Evolutionary conservation across 35 echinoderm and acorn worm genomes (phyloP).

Genomic region (Lytechinus pictus): DNA sequence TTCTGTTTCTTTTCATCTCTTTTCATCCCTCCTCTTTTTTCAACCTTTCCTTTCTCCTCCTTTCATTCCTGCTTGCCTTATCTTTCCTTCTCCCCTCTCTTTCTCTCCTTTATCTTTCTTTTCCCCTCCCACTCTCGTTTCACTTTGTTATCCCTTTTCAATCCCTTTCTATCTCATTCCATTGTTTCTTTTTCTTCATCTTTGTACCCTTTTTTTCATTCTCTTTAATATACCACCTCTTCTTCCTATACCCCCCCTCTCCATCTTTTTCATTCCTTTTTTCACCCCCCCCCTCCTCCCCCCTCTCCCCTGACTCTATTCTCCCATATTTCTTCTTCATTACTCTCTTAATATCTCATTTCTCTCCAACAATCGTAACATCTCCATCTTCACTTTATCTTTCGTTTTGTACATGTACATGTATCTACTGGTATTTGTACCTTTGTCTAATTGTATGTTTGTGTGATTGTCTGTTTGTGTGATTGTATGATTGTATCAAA

Average conservation of each 20-base stretch:
- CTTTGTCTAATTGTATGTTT: neutral
- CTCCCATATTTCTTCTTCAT: neutral
- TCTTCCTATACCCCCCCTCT: too few species aligned
- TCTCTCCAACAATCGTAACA: neutral
- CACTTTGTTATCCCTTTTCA: too few species aligned
- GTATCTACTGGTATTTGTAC: neutral
- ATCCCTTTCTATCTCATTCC: too few species aligned
- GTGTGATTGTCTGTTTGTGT: constrained; percentile 45
- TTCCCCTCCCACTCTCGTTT: too few species aligned
- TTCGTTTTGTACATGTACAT: neutral
- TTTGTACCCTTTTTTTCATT: too few species aligned
- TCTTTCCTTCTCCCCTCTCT: neutral
- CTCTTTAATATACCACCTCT: too few species aligned
- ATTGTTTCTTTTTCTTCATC: too few species aligned
- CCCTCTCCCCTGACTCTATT: neutral
- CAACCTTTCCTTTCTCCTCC: too few species aligned
- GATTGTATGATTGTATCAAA: constrained; percentile 14
- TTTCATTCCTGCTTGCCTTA: neutral
- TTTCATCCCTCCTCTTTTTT: too few species aligned
- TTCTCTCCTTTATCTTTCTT: neutral
- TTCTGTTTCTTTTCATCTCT: neutral
- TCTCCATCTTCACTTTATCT: neutral
- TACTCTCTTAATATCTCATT: neutral
- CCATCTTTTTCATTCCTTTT: too few species aligned
- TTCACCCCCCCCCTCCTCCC: neutral